Base-by-base conservation (phyloP, 92 coral and sea anemone species). In the Hydrozoanthus gracilis region DNA sequence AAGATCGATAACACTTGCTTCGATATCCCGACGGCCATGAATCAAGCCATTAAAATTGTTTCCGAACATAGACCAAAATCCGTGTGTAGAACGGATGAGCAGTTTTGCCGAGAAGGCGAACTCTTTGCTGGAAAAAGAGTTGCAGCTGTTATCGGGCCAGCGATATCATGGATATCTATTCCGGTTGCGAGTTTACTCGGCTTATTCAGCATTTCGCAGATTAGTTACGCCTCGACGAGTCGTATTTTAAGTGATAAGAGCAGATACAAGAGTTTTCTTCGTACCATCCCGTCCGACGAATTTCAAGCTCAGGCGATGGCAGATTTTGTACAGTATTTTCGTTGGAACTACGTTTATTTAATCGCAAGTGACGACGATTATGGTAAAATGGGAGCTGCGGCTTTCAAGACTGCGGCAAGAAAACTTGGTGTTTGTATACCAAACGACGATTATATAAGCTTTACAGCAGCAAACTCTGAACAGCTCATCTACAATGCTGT, bases 241-340 rank as follows among this genome's bases (percentile, higher is more conserved):
- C 92, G 98, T 3, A 88, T 93, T 77, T 87, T 97, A n/a, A 96
- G 98, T 83, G 98, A 97, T 75, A 97, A 92, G 45, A 92, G 98
- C 8, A 89, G 99, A 9, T 97, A 93, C 82, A 93, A 86, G 72
- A 92, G 98, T 3, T 97, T 97, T 78, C 85, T 97, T 16, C 82
- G 99, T 6, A 97, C 99, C 0, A 96, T 97, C 27, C 99, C 99
- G 2, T 97, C 99, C 2, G 99, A 97, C 76, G 92, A 93, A 15
- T 93, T 88, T 46, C 99, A 97, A 88, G 98, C 99, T 7, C 90
- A 93, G 75, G 99, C 99, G 0, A 95, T 97, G 92, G 99, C 98
- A 2, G 83, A 92, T 50, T 92, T 97, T 51, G 95, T 97, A 2
- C 91, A 83, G 3, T 44, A 88, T 18, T 95, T 94, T 87, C 90